phyloP scores from a whole-genome alignment of 2,797 vertebrate genomes.

The Melanogrammus aeglefinus region DNA sequence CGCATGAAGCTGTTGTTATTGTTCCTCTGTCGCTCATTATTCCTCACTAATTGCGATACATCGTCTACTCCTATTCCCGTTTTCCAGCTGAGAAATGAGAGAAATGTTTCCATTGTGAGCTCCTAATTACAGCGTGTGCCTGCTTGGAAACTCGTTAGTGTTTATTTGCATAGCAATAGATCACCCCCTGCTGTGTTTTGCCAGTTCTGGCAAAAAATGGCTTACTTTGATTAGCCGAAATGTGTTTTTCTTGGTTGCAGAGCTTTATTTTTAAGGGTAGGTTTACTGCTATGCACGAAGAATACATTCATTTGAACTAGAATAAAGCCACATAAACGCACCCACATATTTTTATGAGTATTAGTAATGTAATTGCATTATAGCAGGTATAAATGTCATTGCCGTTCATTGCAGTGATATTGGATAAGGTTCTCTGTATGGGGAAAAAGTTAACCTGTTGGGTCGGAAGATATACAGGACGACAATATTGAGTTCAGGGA shows the following conservation, averaged over 20 bases:
- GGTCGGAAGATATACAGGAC: background rate
- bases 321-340: background rate
- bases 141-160: conserved; percentile 56
- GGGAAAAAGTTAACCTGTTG: background rate
- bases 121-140: conserved; percentile 59
- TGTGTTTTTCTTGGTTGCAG: conserved; percentile 15
- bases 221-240: conserved; percentile 54
- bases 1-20: background rate
- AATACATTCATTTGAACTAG: background rate
- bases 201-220: conserved; percentile 35
- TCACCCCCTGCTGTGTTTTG: conserved; percentile 44
- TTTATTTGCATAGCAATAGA: conserved; percentile 60
- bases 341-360: background rate
- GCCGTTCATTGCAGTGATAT: background rate
- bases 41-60: conserved; percentile 54
- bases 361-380: background rate
- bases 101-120: conserved; percentile 51
- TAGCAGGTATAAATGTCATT: background rate
- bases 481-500: background rate
- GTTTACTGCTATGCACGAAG: background rate
- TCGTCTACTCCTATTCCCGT: conserved; percentile 38
- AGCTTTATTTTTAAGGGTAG: background rate
- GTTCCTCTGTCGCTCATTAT: conserved; percentile 32
- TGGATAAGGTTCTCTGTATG: background rate
- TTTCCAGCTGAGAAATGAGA: conserved; percentile 55